Percentiles rank a stretch among this genome's conserved stretches.
Conservation (phyloP, 2,113 vertebrate genomes). For the Tonatia bakeri region DNA sequence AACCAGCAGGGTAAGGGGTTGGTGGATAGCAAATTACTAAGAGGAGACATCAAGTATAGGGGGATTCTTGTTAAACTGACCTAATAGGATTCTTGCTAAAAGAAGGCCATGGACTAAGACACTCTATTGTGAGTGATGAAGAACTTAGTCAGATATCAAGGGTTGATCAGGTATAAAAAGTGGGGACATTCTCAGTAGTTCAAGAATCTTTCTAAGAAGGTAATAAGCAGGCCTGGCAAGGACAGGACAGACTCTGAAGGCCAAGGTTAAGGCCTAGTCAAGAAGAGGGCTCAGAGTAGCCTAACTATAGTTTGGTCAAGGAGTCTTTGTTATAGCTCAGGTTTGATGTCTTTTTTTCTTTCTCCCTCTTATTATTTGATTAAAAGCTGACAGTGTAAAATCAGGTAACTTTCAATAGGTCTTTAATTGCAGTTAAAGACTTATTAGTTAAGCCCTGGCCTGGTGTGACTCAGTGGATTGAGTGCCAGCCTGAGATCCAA, state of each 20-base stretch:
- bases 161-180: neutral
- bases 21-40: neutral
- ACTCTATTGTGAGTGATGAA: neutral
- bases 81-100: neutral
- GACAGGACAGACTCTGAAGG: neutral
- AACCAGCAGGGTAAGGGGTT: neutral
- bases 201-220: neutral
- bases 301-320: neutral
- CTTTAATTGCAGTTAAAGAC: neutral
- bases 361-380: neutral
- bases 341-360: neutral
- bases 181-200: neutral
- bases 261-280: neutral
- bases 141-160: neutral
- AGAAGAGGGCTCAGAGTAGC: neutral
- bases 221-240: neutral
- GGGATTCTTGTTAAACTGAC: neutral
- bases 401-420: neutral
- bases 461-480: no score
- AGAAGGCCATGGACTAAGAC: neutral
- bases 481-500: no score
- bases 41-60: neutral
- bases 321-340: neutral
- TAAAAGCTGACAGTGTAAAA: conserved; percentile 21
- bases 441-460: no score